Conservation (phyloP, 2,888 invertebrate species). For the Abrostola triplasia region DNA sequence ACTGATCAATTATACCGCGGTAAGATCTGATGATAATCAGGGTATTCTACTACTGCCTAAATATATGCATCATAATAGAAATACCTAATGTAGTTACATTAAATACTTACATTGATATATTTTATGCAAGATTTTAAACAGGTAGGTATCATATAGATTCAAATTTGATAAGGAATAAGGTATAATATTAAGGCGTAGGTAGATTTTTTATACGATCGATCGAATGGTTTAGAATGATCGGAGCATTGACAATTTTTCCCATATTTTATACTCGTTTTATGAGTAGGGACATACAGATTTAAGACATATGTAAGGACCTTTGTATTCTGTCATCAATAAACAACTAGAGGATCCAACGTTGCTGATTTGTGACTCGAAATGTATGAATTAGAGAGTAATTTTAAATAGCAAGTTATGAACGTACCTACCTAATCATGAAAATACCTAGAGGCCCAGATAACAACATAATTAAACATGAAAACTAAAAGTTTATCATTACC, state of each 20-base stretch:
- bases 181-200: slow-evolving; percentile 13
- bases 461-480: too few species aligned
- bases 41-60: slow-evolving; percentile 4
- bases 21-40: slow-evolving; percentile 60
- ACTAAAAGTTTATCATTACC: too few species aligned
- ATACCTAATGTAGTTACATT: background rate
- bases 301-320: too few species aligned
- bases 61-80: slow-evolving; percentile 1
- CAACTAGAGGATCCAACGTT: too few species aligned
- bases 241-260: slow-evolving; percentile 13
- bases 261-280: background rate
- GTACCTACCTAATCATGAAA: too few species aligned
- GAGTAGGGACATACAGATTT: background rate
- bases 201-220: slow-evolving; percentile 23
- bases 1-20: slow-evolving; percentile 81
- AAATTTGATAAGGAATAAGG: slow-evolving; percentile 15
- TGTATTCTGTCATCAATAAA: too few species aligned
- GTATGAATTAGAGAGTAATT: too few species aligned
- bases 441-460: too few species aligned
- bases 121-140: background rate
- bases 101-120: too few species aligned
- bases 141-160: background rate
- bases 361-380: too few species aligned
- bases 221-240: slow-evolving; percentile 24
- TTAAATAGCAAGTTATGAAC: too few species aligned